A percentile compares a stretch with the other conserved stretches of the same genome.
Evolutionary conservation across 2,888 invertebrate genomes (phyloP).

Genomic region (Meteorus cinctellus): DNA sequence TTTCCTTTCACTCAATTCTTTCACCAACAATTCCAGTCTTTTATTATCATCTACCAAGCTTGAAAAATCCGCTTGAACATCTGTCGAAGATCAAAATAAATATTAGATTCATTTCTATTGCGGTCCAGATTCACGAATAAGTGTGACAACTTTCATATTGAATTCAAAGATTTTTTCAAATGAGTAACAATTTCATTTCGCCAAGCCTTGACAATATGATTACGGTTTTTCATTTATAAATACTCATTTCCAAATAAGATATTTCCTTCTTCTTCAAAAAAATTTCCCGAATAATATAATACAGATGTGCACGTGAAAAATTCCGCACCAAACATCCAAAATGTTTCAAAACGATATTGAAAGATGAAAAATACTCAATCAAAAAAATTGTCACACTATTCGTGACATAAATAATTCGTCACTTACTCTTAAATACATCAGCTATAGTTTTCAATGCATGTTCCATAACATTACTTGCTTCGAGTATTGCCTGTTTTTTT

Average conservation of each 20-base stretch:
- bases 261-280: too few relatives aligned
- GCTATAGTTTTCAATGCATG: slow-evolving; percentile 23
- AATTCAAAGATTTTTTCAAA: too few relatives aligned
- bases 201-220: too few relatives aligned
- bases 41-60: slow-evolving; percentile 35
- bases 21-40: slow-evolving; percentile 15
- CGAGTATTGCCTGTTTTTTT: slow-evolving; percentile 15
- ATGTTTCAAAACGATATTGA: neutral
- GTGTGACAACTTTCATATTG: neutral
- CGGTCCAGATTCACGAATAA: neutral
- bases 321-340: too few relatives aligned
- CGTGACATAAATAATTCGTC: too few relatives aligned
- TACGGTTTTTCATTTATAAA: too few relatives aligned
- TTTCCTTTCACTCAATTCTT: neutral
- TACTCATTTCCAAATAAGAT: too few relatives aligned
- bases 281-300: too few relatives aligned
- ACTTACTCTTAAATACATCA: slow-evolving; percentile 37
- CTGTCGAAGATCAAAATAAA: slow-evolving; percentile 49
- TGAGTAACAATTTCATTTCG: too few relatives aligned
- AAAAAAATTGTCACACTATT: too few relatives aligned
- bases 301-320: too few relatives aligned
- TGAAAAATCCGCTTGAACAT: slow-evolving; percentile 55
- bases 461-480: slow-evolving; percentile 23
- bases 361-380: neutral
- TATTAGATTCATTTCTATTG: slow-evolving; percentile 8